phyloP scores from a whole-genome alignment of 2,888 invertebrate species.

The Schizaphis graminum region DNA sequence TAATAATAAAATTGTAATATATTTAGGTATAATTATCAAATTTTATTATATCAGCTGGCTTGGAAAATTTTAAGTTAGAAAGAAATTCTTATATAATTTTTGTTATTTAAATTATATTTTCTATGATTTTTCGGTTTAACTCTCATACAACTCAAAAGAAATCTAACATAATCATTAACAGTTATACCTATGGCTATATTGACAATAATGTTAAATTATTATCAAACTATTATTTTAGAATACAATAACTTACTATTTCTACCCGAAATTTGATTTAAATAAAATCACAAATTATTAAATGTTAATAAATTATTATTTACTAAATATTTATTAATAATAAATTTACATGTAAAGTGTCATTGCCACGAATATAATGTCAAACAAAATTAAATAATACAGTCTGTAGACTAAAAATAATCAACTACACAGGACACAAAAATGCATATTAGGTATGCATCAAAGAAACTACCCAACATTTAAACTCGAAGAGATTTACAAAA shows the following conservation, averaged over 20 bases:
- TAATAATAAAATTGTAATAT: neutral
- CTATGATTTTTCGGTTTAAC: neutral
- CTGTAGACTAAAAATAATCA: neutral
- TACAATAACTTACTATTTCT: neutral
- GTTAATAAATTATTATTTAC: neutral
- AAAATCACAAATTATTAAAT: neutral
- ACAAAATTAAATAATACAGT: neutral
- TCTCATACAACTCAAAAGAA: neutral
- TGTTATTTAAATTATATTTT: neutral
- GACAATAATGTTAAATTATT: neutral
- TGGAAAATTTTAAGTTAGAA: neutral
- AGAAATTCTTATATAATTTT: neutral
- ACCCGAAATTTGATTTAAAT: neutral
- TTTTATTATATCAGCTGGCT: neutral
- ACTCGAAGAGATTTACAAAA: neutral
- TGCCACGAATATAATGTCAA: neutral
- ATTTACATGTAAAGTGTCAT: neutral
- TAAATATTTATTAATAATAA: neutral
- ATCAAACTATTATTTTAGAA: neutral
- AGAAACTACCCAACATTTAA: neutral
- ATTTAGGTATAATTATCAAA: neutral
- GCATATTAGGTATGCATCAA: neutral
- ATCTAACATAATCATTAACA: neutral
- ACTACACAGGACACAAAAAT: neutral
- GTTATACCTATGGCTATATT: neutral